These are phyloP conservation scores for Dasysyrphus tricinctus DNA, from an alignment of 2,888 invertebrate genomes.

Conservation along the genomic window DNA sequence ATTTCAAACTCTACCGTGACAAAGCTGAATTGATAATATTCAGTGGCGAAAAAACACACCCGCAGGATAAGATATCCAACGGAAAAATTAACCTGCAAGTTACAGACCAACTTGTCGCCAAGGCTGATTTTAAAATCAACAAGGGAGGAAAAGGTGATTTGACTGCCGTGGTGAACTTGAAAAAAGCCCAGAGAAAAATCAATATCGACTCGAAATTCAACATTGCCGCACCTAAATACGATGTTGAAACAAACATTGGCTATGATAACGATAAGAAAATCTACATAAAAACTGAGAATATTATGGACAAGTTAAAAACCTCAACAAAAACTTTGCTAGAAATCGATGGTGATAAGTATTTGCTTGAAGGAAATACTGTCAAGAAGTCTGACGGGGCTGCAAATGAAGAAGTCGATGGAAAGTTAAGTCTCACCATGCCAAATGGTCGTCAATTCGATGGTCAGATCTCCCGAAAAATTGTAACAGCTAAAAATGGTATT, in stretches of 20 bases:
- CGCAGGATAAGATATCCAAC: slow-evolving; percentile 81
- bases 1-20: slow-evolving; percentile 81
- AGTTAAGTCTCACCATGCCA: slow-evolving; percentile 77
- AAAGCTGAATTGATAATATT: slow-evolving; percentile 78
- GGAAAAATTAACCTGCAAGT: slow-evolving; percentile 85
- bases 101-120: slow-evolving; percentile 86
- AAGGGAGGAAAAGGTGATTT: slow-evolving; percentile 88
- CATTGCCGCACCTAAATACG: slow-evolving; percentile 86
- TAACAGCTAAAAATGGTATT: slow-evolving; percentile 83
- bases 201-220: slow-evolving; percentile 87
- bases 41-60: slow-evolving; percentile 80
- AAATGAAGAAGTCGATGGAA: slow-evolving; percentile 79
- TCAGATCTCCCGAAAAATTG: slow-evolving; percentile 82
- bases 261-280: slow-evolving; percentile 89
- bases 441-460: slow-evolving; percentile 82
- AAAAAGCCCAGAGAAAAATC: slow-evolving; percentile 85
- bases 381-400: slow-evolving; percentile 79
- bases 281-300: slow-evolving; percentile 87
- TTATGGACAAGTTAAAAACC: slow-evolving; percentile 84
- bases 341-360: slow-evolving; percentile 83
- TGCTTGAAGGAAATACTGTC: slow-evolving; percentile 79
- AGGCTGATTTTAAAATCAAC: slow-evolving; percentile 86
- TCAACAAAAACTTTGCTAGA: slow-evolving; percentile 87
- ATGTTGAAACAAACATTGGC: slow-evolving; percentile 86
- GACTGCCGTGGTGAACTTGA: slow-evolving; percentile 79